A percentile compares a stretch with the other conserved stretches of the same genome.
phyloP scores from a whole-genome alignment of 2,888 invertebrate species.

The Gari tellinella region DNA sequence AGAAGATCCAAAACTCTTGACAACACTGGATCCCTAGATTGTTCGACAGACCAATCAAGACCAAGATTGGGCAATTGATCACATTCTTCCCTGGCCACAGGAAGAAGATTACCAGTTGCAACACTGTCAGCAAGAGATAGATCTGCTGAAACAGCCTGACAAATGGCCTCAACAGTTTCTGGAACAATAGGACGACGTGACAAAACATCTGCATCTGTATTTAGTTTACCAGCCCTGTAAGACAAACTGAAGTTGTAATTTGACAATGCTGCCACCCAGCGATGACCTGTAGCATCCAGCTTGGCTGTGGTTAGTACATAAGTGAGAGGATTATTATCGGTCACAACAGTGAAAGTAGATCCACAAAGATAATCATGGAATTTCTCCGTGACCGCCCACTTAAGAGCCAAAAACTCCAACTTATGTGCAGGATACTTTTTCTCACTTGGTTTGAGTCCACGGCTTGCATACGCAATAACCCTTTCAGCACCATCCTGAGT shows the following conservation, averaged over 20 bases:
- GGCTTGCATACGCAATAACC: conserved; percentile 25
- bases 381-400: conserved; percentile 36
- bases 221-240: conserved; percentile 12
- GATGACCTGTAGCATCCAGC: conserved; percentile 31
- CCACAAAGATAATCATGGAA: conserved; percentile 35
- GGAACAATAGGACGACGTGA: not conserved
- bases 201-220: conserved; percentile 25
- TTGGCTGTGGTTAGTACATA: conserved; percentile 29
- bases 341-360: conserved; percentile 11
- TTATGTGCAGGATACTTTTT: conserved; percentile 24
- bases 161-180: too few relatives aligned
- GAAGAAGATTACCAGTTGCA: too few relatives aligned
- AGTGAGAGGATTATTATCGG: too few relatives aligned
- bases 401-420: conserved; percentile 31
- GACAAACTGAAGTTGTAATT: conserved; percentile 15
- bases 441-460: conserved; percentile 12
- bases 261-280: conserved; percentile 28
- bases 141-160: too few relatives aligned
- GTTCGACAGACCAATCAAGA: too few relatives aligned
- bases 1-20: conserved; percentile 3
- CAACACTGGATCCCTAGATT: too few relatives aligned
- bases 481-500: conserved; percentile 3
- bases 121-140: too few relatives aligned
- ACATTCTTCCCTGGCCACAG: too few relatives aligned
- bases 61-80: too few relatives aligned